Conservation (phyloP, 92 coral and sea anemone species). For the Epizoanthus ramosus region DNA sequence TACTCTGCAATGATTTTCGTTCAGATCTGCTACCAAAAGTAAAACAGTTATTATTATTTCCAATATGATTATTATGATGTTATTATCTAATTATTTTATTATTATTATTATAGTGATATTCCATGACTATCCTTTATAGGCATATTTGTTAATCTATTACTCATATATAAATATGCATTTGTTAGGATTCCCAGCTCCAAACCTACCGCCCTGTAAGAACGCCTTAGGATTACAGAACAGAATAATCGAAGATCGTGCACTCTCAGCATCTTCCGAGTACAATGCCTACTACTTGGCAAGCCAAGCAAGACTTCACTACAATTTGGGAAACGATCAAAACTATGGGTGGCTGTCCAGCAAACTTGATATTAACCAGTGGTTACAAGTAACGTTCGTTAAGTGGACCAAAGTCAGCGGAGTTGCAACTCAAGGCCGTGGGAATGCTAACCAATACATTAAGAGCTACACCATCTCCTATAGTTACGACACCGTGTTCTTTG, state of each 20-base stretch:
- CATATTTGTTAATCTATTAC: too few species aligned
- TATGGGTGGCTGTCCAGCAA: conserved; percentile 2
- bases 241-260: conserved; percentile 9
- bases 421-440: conserved; percentile 27
- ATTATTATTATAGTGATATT: too few species aligned
- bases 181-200: conserved; percentile 17
- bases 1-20: too few species aligned
- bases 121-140: too few species aligned
- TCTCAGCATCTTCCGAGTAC: conserved; percentile 7
- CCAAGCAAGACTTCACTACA: conserved; percentile 19
- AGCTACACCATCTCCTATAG: conserved; percentile 20
- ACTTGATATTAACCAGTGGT: neutral
- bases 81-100: too few species aligned
- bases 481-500: conserved; percentile 35
- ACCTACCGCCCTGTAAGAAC: conserved; percentile 6
- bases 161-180: neutral
- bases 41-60: too few species aligned
- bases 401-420: conserved; percentile 41
- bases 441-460: neutral
- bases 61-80: too few species aligned
- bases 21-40: too few species aligned
- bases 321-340: neutral
- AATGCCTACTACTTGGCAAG: neutral
- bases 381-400: conserved; percentile 26
- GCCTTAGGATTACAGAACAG: conserved; percentile 33